A percentile compares a stretch with the other conserved stretches of the same genome.
phyloP scores from a whole-genome alignment of 2,888 invertebrate genomes.

The Papilio demoleus region DNA sequence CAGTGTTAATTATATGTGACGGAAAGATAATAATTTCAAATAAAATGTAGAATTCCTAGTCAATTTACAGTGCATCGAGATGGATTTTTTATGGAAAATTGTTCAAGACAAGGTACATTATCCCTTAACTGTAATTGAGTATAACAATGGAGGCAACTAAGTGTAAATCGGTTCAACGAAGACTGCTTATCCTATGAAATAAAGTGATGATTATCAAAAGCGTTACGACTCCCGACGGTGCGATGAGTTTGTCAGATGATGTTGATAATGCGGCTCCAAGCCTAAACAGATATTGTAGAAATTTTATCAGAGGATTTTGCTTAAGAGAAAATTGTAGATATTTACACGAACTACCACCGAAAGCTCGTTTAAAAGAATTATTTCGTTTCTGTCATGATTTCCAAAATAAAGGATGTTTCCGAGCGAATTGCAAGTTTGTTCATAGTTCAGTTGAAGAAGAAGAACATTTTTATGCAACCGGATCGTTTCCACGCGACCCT shows the following conservation, averaged over 20 bases:
- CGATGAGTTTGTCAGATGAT: constrained; percentile 62
- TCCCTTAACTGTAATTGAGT: not conserved
- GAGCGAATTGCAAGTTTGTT: constrained; percentile 86
- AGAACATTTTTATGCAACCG: constrained; percentile 85
- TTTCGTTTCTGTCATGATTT: constrained; percentile 84
- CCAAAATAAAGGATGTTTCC: constrained; percentile 88
- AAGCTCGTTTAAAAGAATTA: constrained; percentile 65
- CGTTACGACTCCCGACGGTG: constrained; percentile 50
- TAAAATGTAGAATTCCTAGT: constrained; percentile 23
- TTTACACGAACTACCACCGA: constrained; percentile 72
- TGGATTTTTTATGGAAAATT: constrained; percentile 22
- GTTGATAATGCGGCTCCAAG: constrained; percentile 54
- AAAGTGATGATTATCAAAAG: constrained; percentile 56
- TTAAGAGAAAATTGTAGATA: constrained; percentile 81
- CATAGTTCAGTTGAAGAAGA: constrained; percentile 88
- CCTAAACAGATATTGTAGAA: constrained; percentile 71
- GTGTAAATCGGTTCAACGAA: constrained; percentile 28
- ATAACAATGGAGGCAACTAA: constrained; percentile 15
- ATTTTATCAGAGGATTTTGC: constrained; percentile 79
- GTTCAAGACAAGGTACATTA: constrained; percentile 3
- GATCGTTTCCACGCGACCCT: constrained; percentile 82
- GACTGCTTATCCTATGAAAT: not conserved
- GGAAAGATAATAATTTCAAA: not conserved
- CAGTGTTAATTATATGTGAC: constrained; percentile 5
- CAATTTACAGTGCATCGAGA: constrained; percentile 7